Base-by-base conservation (phyloP, 2,797 vertebrate species). In the Garrulus glandarius region DNA sequence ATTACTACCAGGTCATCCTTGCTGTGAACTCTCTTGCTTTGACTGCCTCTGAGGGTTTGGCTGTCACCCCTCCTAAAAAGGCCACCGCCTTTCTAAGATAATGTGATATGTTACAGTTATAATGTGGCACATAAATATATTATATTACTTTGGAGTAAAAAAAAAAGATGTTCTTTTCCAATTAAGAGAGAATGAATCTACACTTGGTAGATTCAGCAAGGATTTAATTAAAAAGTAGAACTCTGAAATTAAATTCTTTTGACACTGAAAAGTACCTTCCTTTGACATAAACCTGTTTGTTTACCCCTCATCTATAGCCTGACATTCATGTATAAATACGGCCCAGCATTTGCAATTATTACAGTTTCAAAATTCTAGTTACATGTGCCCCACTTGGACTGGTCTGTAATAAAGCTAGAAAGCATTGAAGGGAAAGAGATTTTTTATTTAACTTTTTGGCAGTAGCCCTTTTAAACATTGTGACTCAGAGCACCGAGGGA, bases 401-500 rank as follows among this genome's bases (percentile, higher is more conserved):
- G 32, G 27, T 72, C 84, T 96, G 34, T 50, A 86, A 75, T 39
- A 95, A 92, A 77, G 32, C 49, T 96, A 94, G 91, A 96, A 96
- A 95, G 37, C 56, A 63, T 16, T 55, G 49, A 84, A 92, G 34
- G 22, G 30, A 63, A 80, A 50, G 19, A 70, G 27, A 26, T 18
- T 39, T 81, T 89, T 93, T 64, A 59, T 74, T 89, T 69, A 75
- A 68, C 15, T 55, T 95, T 83, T 87, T 96, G 96, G 92, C 95
- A 93, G 47, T 68, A 47, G 43, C 6, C 39, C 59, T 53, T 94
- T 89, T 49, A 78, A 92, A 93, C 76, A 60, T 41, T 86, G 63
- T 95, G 93, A 97, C 50, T 97, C 95, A 96, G 87, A 92, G 50
- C 56, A 95, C 79, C 60, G n/a, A 69, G 95, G 95, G 92, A 97